Evolutionary conservation across 2,797 vertebrate species (phyloP), one percentile per base, ranked within the genome.

Genomic region (Tauraco hartlaubi): DNA sequence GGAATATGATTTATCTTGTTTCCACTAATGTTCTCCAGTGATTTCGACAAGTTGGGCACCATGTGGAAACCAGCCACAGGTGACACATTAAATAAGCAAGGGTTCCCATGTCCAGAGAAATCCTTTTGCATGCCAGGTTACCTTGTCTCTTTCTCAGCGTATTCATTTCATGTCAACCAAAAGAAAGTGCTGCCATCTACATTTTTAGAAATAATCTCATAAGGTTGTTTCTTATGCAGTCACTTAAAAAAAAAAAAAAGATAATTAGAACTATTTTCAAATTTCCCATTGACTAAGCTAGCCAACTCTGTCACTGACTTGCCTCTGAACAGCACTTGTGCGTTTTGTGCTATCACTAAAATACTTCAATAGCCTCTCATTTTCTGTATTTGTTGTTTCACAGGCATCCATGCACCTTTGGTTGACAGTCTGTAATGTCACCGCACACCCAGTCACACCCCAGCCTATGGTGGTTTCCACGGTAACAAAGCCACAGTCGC

Each of bases 381-480:
- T 83, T 92, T 64, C 77, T 78, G 63, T 81, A 31, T 86, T 82
- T 94, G 94, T 88, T 74, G 91, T 91, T 95, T 83, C 44, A 5
- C 12, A 59, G 93, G 77, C 90, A 59, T 94, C 78, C 37, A 12
- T 28, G 87, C 83, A 85, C 95, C 96, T 96, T 90, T 71, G 90
- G 94, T 87, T 94, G 96, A 90, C 96, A 97, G 91, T 80, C 92
- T 79, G 68, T 91, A 80, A 92, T 85, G 96, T 89, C 88, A 90
- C 61, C 5, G 17, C 20, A 26, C 77, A 31, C 71, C 96, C 96
- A 96, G 75, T 97, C 96, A 69, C 14, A 1, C 83, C 66, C 91
- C 90, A 77, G 94, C 92, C 95, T 85, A 41, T 77, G 76, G 48
- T 56, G 62, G 98, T 98, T 98, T 97, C 98, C 97, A 87, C 84